Percentiles rank a stretch among this genome's conserved stretches.
Conservation (phyloP, 2,888 invertebrate species). For the Eupithecia subumbrata region DNA sequence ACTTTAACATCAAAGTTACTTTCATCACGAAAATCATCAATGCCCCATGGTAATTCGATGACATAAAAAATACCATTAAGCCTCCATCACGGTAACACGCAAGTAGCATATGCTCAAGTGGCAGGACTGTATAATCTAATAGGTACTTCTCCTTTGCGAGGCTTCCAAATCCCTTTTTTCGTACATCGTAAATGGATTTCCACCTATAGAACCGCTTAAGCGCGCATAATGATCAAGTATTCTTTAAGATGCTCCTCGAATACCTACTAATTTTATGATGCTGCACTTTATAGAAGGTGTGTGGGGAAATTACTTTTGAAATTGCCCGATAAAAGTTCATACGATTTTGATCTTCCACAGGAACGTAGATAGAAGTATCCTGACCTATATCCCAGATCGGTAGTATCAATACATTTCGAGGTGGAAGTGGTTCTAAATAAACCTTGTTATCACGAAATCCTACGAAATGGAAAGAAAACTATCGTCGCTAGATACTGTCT, state of each 20-base stretch:
- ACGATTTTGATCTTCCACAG: conserved; percentile 1
- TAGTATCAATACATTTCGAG: neutral
- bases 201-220: conserved; percentile 59
- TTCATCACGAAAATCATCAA: conserved; percentile 56
- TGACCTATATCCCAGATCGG: conserved; percentile 1
- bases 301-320: conserved; percentile 60
- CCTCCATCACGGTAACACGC: conserved; percentile 56
- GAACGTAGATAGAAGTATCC: too few relatives aligned
- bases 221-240: conserved; percentile 59
- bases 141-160: conserved; percentile 59
- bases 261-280: conserved; percentile 60
- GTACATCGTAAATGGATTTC: conserved; percentile 67
- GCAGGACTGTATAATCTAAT: conserved; percentile 59
- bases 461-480: neutral
- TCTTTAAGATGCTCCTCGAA: conserved; percentile 54
- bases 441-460: neutral
- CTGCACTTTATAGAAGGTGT: conserved; percentile 60
- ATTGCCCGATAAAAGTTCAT: conserved; percentile 18
- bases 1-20: conserved; percentile 14
- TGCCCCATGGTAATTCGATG: conserved; percentile 44
- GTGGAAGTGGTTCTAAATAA: neutral
- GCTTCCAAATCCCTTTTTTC: conserved; percentile 63
- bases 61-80: conserved; percentile 64
- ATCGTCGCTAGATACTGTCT: neutral
- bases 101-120: conserved; percentile 58